phyloP scores from a whole-genome alignment of 1,140 invertebrate genomes.

The Paraescarpia echinospica region DNA sequence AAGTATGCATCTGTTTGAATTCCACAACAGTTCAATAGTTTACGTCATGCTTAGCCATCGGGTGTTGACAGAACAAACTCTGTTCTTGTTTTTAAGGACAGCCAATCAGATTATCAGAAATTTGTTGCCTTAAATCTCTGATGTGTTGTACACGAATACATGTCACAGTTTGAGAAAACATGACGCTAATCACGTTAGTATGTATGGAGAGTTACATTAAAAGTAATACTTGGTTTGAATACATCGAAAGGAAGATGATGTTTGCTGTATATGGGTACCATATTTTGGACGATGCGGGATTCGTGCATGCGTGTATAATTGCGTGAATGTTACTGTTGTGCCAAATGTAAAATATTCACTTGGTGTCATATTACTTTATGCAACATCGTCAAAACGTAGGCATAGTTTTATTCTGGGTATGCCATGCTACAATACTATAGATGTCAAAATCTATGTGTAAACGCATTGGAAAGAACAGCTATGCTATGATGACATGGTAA shows the following conservation, averaged over 20 bases:
- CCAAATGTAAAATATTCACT: background rate
- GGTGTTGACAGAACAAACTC: background rate
- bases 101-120: background rate
- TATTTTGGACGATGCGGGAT: background rate
- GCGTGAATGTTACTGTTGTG: too few species aligned
- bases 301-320: background rate
- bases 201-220: background rate
- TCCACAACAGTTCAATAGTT: background rate
- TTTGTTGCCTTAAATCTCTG: background rate
- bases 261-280: background rate
- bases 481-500: too few species aligned
- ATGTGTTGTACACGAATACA: background rate
- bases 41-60: background rate
- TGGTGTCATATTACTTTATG: background rate
- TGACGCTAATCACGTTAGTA: background rate
- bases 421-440: background rate
- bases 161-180: background rate
- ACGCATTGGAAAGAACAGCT: background rate
- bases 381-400: background rate
- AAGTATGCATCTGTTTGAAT: background rate
- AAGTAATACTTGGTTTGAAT: background rate
- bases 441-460: background rate
- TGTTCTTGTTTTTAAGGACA: background rate
- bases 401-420: background rate
- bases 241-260: background rate